Evolutionary conservation across 2,888 invertebrate genomes (phyloP).

Genomic region (Thymelicus sylvestris): DNA sequence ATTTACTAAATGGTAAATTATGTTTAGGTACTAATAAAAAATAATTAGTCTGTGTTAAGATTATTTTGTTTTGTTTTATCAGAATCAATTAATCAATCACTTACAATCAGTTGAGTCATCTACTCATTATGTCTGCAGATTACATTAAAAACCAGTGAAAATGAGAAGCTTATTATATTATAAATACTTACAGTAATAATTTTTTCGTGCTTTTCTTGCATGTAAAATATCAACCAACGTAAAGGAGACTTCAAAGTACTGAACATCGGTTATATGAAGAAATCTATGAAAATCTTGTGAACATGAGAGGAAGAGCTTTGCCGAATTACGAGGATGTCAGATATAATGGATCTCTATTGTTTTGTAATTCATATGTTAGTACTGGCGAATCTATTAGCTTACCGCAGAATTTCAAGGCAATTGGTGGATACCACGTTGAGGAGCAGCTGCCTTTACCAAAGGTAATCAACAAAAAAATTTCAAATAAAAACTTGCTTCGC

Average conservation of each 20-base stretch:
- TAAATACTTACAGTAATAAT: too few species aligned
- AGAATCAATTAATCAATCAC: too few species aligned
- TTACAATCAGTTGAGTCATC: too few species aligned
- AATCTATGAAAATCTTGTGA: constrained; percentile 37
- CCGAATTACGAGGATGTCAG: constrained; percentile 47
- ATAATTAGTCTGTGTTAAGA: too few species aligned
- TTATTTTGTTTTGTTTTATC: too few species aligned
- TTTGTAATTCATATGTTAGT: constrained; percentile 52
- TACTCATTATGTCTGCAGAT: too few species aligned
- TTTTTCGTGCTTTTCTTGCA: too few species aligned
- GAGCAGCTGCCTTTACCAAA: constrained; percentile 54
- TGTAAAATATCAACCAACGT: background rate
- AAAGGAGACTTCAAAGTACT: constrained; percentile 26
- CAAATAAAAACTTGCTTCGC: too few species aligned
- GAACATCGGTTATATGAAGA: constrained; percentile 39
- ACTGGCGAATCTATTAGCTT: constrained; percentile 51
- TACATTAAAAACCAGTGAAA: too few species aligned
- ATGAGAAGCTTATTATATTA: too few species aligned
- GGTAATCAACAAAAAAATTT: constrained; percentile 45
- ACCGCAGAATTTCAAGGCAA: constrained; percentile 60
- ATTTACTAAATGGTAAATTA: constrained; percentile 41
- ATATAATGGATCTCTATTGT: constrained; percentile 54
- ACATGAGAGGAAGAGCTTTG: constrained; percentile 46
- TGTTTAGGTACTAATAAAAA: too few species aligned
- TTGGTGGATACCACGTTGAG: constrained; percentile 67